Percentiles rank a stretch among this genome's conserved stretches.
Evolutionary conservation across 2,888 invertebrate species (phyloP).

Genomic region (Tipula helvola): DNA sequence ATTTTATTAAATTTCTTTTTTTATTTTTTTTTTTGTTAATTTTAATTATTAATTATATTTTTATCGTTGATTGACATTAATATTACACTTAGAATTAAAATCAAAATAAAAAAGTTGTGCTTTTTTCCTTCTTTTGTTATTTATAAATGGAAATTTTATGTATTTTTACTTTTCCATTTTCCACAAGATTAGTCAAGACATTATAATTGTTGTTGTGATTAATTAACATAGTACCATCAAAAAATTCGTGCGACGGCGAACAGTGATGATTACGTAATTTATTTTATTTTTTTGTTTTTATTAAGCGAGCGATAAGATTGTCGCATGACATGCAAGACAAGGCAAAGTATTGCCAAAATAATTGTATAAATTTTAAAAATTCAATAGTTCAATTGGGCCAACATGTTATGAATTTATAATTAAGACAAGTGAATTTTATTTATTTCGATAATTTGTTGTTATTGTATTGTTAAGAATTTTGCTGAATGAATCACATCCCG

Average conservation of each 20-base stretch:
- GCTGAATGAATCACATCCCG: not conserved
- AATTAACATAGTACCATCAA: not conserved
- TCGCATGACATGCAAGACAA: not conserved
- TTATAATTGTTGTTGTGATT: not conserved
- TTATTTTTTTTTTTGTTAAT: not conserved
- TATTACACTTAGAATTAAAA: not conserved
- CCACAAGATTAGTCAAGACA: not conserved
- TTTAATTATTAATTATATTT: slow-evolving; percentile 4
- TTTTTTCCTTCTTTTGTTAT: not conserved
- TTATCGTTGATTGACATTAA: slow-evolving; percentile 4
- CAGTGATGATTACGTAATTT: not conserved
- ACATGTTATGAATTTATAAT: not conserved
- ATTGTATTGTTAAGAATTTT: not conserved
- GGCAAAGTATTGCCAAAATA: not conserved
- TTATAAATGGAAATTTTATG: not conserved
- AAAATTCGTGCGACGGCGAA: not conserved
- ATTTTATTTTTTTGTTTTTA: not conserved
- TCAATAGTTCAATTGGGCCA: not conserved
- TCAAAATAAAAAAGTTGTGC: not conserved
- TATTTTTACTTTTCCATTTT: not conserved
- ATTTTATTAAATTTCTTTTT: not conserved
- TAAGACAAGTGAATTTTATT: not conserved
- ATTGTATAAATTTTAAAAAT: not conserved
- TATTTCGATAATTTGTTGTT: not conserved
- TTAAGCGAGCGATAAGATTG: not conserved